Evolutionary conservation across 2,113 vertebrate species (phyloP).

Genomic region (Emydura subglobosa): DNA sequence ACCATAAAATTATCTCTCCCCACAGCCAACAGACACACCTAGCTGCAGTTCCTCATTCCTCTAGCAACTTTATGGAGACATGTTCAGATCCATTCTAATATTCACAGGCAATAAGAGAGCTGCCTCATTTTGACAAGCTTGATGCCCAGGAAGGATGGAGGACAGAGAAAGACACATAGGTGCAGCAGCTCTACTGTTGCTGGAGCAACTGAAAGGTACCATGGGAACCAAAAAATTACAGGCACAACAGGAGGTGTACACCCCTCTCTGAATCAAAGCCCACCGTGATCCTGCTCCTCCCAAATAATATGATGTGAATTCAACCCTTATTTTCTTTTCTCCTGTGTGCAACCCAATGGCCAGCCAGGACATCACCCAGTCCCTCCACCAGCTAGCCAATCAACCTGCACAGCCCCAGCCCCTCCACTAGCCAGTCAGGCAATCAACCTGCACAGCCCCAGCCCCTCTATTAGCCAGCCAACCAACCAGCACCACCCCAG

Average conservation of each 20-base stretch:
- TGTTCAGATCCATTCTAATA: background rate
- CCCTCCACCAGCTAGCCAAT: background rate
- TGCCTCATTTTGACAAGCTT: background rate
- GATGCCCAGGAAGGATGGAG: slow-evolving; percentile 13
- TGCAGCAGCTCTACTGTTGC: slow-evolving; percentile 54
- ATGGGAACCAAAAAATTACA: slow-evolving; percentile 40
- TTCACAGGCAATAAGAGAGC: background rate
- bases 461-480: background rate
- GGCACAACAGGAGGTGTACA: background rate
- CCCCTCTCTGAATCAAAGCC: background rate
- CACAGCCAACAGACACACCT: background rate
- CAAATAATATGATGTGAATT: background rate
- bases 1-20: background rate
- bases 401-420: rapidly evolving
- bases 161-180: background rate
- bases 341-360: background rate
- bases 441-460: rapidly evolving
- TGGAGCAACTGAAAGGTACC: slow-evolving; percentile 39
- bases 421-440: background rate
- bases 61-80: background rate
- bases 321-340: background rate
- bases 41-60: background rate
- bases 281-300: background rate
- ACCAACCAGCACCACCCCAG: rapidly evolving
- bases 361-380: background rate